Conservation (phyloP, 2,113 vertebrate species). For the Boulengeromyrus knoepffleri region DNA sequence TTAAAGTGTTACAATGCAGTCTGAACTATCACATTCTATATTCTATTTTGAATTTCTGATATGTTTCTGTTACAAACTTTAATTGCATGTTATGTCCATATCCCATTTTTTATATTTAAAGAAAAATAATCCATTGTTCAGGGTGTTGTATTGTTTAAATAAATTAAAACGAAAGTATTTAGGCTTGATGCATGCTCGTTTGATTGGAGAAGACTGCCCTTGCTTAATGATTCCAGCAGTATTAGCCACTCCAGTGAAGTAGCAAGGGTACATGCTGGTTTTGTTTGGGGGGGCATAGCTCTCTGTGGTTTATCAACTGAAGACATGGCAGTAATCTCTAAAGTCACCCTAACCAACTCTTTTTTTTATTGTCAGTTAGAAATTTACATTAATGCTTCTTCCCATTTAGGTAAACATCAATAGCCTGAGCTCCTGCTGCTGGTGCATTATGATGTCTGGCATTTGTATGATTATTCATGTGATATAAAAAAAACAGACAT, state of each 20-base stretch:
- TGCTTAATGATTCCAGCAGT: background rate
- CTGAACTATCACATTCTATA: background rate
- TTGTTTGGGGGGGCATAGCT: background rate
- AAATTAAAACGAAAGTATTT: background rate
- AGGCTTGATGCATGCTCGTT: background rate
- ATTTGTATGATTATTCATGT: background rate
- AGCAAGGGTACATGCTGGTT: background rate
- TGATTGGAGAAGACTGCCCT: background rate
- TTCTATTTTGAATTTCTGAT: background rate
- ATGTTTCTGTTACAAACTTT: background rate
- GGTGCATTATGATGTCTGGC: background rate
- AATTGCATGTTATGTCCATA: background rate
- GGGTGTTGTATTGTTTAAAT: background rate
- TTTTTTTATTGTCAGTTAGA: conserved; percentile 32
- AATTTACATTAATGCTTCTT: conserved; percentile 16
- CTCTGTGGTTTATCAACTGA: background rate
- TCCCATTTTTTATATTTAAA: background rate
- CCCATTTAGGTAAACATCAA: conserved; percentile 16
- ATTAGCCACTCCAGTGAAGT: background rate
- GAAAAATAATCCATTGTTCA: background rate
- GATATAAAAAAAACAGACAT: background rate
- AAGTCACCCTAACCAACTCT: conserved; percentile 16
- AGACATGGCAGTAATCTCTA: conserved; percentile 48
- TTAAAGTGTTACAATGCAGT: background rate
- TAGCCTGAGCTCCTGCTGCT: background rate